A percentile compares a stretch with the other conserved stretches of the same genome.
Evolutionary conservation across 2,113 vertebrate genomes (phyloP).

Genomic region (Ailurus styani): DNA sequence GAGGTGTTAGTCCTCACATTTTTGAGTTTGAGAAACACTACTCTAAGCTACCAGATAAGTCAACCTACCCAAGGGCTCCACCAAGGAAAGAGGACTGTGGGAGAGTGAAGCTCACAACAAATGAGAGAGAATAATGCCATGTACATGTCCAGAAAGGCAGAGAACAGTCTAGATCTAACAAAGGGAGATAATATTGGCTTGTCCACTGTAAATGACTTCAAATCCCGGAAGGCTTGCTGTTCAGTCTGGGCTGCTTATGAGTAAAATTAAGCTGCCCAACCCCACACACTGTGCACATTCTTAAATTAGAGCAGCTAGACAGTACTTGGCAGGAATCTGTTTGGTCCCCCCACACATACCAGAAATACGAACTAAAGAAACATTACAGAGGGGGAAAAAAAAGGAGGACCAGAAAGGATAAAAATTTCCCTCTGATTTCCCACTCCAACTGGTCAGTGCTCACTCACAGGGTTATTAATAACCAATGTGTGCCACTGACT

Average conservation of each 20-base stretch:
- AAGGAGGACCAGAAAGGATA: background rate
- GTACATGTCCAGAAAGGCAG: background rate
- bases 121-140: background rate
- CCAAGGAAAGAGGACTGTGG: background rate
- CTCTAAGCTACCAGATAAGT: background rate
- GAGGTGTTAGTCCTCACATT: background rate
- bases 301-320: slow-evolving; percentile 33
- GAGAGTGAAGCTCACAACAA: background rate
- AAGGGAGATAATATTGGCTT: background rate
- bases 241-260: background rate
- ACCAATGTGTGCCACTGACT: background rate
- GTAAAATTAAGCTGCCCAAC: slow-evolving; percentile 18
- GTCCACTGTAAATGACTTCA: background rate
- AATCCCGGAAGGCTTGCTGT: background rate
- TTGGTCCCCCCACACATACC: background rate
- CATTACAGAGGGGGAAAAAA: background rate
- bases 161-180: background rate
- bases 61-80: background rate
- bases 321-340: background rate
- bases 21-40: slow-evolving; percentile 9
- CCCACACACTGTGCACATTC: background rate
- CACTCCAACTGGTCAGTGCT: background rate
- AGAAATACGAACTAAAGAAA: background rate
- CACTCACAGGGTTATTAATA: background rate
- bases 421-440: slow-evolving; percentile 5